phyloP scores from a whole-genome alignment of 2,797 vertebrate genomes.

The Galaxias olidus region DNA sequence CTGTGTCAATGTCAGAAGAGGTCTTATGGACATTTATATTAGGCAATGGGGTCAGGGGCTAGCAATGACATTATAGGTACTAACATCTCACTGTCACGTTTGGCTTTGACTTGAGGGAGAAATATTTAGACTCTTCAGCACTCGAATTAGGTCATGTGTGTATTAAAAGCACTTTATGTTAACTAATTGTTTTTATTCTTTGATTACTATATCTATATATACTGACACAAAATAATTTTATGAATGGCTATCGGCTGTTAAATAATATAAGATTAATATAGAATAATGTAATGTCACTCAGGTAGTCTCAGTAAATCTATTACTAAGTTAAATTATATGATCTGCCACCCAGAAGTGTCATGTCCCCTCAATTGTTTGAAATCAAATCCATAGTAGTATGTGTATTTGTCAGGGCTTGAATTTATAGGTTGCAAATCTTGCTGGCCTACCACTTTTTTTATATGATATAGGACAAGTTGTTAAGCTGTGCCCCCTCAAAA shows the following conservation, averaged over 20 bases:
- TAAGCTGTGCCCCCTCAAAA: too few species aligned
- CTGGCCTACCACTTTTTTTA: too few species aligned
- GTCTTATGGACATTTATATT: conserved; percentile 50
- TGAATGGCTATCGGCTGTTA: conserved; percentile 77
- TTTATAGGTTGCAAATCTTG: too few species aligned
- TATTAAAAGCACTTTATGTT: conserved; percentile 82
- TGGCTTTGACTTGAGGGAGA: conserved; percentile 41
- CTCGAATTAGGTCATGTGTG: conserved; percentile 67
- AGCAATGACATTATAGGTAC: conserved; percentile 47
- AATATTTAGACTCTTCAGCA: conserved; percentile 46
- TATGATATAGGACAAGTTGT: too few species aligned
- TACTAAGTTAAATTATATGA: conserved; percentile 62
- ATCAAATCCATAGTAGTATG: conserved; percentile 33
- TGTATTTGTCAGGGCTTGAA: too few species aligned
- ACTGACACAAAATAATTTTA: conserved; percentile 62
- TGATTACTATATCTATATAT: conserved; percentile 72
- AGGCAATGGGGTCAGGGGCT: conserved; percentile 40
- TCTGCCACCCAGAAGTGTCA: too few species aligned
- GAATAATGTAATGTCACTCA: conserved; percentile 75
- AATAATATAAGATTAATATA: conserved; percentile 59
- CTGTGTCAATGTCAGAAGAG: conserved; percentile 28
- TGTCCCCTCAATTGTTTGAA: conserved; percentile 49
- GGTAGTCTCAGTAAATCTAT: conserved; percentile 80
- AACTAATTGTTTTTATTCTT: conserved; percentile 70
- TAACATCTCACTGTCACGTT: conserved; percentile 42